Percentiles rank a stretch among this genome's conserved stretches.
Conservation (phyloP, 2,797 vertebrate species). For the Catostomus latipinnis region DNA sequence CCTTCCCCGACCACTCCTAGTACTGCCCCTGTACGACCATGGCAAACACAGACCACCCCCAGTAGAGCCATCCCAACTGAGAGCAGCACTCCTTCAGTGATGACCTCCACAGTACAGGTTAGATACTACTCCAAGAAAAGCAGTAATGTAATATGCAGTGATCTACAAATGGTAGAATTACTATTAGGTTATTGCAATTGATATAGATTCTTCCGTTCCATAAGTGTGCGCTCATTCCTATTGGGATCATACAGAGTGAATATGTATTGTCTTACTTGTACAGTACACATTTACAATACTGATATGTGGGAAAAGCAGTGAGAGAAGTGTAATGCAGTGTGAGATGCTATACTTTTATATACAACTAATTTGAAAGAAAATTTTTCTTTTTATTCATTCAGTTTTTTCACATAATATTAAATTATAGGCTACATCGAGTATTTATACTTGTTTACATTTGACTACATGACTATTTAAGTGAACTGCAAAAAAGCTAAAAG, state of each 20-base stretch:
- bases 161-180: background rate
- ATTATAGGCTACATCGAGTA: too few species aligned
- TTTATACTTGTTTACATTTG: too few species aligned
- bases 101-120: conserved; percentile 74
- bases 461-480: too few species aligned
- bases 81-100: conserved; percentile 64
- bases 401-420: background rate
- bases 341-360: background rate
- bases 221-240: conserved; percentile 1
- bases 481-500: too few species aligned
- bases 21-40: conserved; percentile 62
- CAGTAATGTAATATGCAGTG: background rate
- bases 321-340: background rate
- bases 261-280: background rate
- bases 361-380: too few species aligned
- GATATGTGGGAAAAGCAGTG: background rate
- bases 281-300: background rate
- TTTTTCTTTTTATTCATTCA: background rate
- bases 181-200: conserved; percentile 29
- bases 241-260: background rate
- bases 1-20: conserved; percentile 60
- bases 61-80: conserved; percentile 61
- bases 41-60: conserved; percentile 71
- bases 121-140: background rate
- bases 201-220: conserved; percentile 2